A percentile compares a stretch with the other conserved stretches of the same genome.
Conservation (phyloP, 2,888 invertebrate species). For the Ophion costatus region DNA sequence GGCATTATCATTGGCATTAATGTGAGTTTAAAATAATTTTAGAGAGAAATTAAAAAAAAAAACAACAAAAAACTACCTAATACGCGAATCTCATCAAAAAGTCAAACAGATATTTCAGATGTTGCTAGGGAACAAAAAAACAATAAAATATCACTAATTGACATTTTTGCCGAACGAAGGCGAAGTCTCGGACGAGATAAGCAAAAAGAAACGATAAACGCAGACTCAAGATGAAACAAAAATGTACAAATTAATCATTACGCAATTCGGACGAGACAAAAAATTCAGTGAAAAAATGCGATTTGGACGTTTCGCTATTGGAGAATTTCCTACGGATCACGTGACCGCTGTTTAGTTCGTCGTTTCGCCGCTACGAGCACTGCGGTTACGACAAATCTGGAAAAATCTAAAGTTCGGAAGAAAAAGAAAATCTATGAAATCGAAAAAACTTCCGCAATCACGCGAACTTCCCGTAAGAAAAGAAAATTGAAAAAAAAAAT, state of each 20-base stretch:
- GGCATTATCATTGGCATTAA: slow-evolving; percentile 60
- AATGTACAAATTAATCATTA: slow-evolving; percentile 18
- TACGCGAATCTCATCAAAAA: neutral
- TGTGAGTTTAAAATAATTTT: slow-evolving; percentile 20
- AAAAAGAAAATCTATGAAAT: too few species aligned
- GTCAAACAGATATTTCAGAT: too few species aligned
- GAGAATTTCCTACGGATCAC: neutral
- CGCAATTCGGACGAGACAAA: slow-evolving; percentile 20
- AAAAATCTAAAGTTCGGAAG: neutral
- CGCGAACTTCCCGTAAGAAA: slow-evolving; percentile 9
- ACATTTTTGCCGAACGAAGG: slow-evolving; percentile 18
- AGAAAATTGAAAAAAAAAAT: neutral
- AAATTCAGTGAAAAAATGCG: neutral
- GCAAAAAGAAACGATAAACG: too few species aligned
- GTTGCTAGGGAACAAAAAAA: slow-evolving; percentile 4
- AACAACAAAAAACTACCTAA: neutral
- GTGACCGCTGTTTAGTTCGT: neutral
- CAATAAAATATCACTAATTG: neutral
- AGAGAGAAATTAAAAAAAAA: neutral
- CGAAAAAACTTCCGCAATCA: too few species aligned
- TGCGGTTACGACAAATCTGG: neutral
- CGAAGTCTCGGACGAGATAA: neutral
- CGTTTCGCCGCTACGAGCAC: neutral
- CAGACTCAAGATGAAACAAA: neutral
- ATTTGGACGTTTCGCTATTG: too few species aligned